Evolutionary conservation across 2,797 vertebrate genomes (phyloP).

Genomic region (Tapirus indicus): DNA sequence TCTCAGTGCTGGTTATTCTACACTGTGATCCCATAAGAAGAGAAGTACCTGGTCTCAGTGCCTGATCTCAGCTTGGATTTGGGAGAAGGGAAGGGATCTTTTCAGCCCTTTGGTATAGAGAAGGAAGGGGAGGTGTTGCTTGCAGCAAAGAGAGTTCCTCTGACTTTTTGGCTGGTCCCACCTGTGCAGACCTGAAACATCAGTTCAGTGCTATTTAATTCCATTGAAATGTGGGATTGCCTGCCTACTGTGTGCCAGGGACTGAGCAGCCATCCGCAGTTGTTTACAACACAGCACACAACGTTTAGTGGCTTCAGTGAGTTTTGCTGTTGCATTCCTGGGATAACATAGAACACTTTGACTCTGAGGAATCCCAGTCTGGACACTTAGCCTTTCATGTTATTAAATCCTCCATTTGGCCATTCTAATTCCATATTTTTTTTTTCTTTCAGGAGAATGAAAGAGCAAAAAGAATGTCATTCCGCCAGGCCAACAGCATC

Average conservation of each 20-base stretch:
- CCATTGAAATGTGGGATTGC: not conserved
- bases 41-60: not conserved
- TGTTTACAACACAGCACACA: not conserved
- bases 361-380: not conserved
- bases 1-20: slow-evolving; percentile 29
- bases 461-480: slow-evolving; percentile 85
- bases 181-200: not conserved
- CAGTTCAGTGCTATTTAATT: not conserved
- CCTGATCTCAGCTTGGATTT: not conserved
- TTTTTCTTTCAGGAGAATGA: slow-evolving; percentile 86
- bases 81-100: not conserved
- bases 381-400: not conserved
- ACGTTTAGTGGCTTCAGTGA: not conserved
- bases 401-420: not conserved
- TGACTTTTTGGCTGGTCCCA: not conserved
- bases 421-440: not conserved
- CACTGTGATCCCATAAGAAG: not conserved
- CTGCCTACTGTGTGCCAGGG: not conserved
- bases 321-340: slow-evolving; percentile 11
- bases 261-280: not conserved
- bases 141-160: not conserved
- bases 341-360: not conserved
- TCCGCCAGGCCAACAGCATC: slow-evolving; percentile 87
- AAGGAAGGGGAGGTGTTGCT: not conserved
- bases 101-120: not conserved